phyloP scores from a whole-genome alignment of 2,888 invertebrate genomes.

The Periphyllus acericola region DNA sequence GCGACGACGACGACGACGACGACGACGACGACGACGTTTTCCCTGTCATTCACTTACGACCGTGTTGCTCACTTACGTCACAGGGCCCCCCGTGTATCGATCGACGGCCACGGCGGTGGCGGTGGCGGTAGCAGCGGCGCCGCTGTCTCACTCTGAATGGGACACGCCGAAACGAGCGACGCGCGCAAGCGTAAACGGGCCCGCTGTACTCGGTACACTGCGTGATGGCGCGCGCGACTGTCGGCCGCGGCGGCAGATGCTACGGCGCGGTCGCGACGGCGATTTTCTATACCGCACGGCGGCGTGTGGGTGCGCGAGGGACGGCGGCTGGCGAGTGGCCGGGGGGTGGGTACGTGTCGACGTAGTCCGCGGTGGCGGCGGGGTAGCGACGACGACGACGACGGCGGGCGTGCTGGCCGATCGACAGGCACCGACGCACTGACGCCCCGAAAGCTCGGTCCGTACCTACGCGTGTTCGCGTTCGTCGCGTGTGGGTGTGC shows the following conservation, averaged over 20 bases:
- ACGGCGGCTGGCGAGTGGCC: neutral
- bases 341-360: neutral
- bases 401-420: constrained; percentile 52
- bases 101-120: constrained; percentile 7
- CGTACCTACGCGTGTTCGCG: neutral
- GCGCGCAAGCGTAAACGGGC: constrained; percentile 24
- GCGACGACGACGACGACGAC: constrained; percentile 13
- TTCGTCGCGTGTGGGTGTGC: neutral
- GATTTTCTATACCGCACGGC: neutral
- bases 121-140: constrained; percentile 28
- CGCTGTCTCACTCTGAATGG: constrained; percentile 59
- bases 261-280: constrained; percentile 3
- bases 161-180: constrained; percentile 42
- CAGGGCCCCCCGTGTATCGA: constrained; percentile 50
- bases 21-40: constrained; percentile 34
- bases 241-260: constrained; percentile 32
- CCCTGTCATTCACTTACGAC: constrained; percentile 60
- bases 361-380: neutral
- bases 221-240: constrained; percentile 29
- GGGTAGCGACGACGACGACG: neutral
- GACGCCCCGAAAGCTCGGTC: constrained; percentile 59
- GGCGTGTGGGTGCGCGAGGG: neutral
- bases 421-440: constrained; percentile 60
- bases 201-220: neutral
- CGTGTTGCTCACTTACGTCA: constrained; percentile 62